phyloP scores from a whole-genome alignment of 2,113 vertebrate genomes.

The Pelmatolapia mariae region DNA sequence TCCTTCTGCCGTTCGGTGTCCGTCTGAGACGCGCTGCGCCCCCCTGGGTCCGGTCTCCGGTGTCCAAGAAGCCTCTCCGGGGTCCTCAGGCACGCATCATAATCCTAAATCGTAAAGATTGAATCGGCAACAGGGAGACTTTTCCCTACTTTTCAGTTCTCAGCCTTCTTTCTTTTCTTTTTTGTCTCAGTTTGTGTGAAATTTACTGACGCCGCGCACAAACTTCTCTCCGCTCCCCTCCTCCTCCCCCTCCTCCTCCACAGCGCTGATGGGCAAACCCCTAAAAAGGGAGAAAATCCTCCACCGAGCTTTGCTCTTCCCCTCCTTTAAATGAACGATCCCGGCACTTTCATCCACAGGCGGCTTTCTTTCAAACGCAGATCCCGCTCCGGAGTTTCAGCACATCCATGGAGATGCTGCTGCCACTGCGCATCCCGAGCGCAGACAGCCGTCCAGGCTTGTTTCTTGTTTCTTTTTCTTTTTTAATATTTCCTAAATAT shows the following conservation, averaged over 20 bases:
- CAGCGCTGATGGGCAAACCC: background rate
- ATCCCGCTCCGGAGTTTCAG: conserved; percentile 2
- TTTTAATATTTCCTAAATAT: background rate
- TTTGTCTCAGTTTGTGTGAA: background rate
- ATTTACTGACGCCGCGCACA: background rate
- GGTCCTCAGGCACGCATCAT: conserved; percentile 23
- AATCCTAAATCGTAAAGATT: background rate
- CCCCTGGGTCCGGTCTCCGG: conserved; percentile 3
- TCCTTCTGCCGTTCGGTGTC: background rate
- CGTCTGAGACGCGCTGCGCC: conserved; percentile 43
- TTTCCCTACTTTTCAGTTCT: background rate
- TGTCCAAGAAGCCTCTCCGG: conserved; percentile 12
- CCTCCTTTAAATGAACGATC: background rate
- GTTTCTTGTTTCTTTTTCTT: background rate
- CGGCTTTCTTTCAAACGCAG: conserved; percentile 13
- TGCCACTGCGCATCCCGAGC: conserved; percentile 44
- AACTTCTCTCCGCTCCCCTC: conserved; percentile 32
- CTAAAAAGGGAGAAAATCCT: background rate
- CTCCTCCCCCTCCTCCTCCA: background rate
- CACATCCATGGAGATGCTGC: conserved; percentile 47
- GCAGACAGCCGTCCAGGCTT: background rate
- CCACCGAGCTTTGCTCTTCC: background rate
- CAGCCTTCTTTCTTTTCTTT: background rate
- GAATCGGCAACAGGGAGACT: background rate
- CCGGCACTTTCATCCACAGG: conserved; percentile 50